Evolutionary conservation across 1,140 invertebrate genomes (phyloP), one percentile per base, ranked within the genome.

Genomic region (Diorhabda carinulata): DNA sequence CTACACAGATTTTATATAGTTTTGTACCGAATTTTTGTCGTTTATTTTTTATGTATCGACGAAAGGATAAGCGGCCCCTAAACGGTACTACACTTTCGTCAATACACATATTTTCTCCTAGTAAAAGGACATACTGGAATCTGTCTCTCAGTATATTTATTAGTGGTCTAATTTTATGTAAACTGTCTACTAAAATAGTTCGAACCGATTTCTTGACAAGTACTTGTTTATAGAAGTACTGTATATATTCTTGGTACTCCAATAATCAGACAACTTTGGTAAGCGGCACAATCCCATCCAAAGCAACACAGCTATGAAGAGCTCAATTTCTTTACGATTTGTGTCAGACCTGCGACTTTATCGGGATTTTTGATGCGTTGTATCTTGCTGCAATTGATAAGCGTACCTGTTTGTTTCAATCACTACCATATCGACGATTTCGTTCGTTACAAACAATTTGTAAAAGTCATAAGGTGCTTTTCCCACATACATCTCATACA

Each of bases 81-180:
- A 80, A 83, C 3, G 80, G 79, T 41, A 83, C 73, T 73, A 83
- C 77, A 2, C 74, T 76, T 76, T 83, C 81, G 70, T 83, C 79
- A 43, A 82, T 79, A 56, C 77, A 76, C 42, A 83, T 57, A 57
- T 73, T 71, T 73, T 79, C 71, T 5, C 70, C 70, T 10, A 80
- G 77, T 4, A 66, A 75, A 43, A 80, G 74, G 42, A 77, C 64
- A 67, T 76, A 68, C 72, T 78, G 61, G 67, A 76, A 83, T 67
- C 70, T 74, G 7, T 70, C 64, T 57, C 62, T 66, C 8, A 82
- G 58, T 66, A 67, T 75, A 45, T 76, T 61, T 63, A 76, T 43
- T 41, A 81, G 59, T 59, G 77, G 66, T 64, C 68, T 67, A 59
- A 81, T 77, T 77, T 83, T 82, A 5, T 64, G 66, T 42, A 82